A percentile compares a stretch with the other conserved stretches of the same genome.
Evolutionary conservation across 2,113 vertebrate species (phyloP).

Genomic region (Chaetorhynchus papuensis): DNA sequence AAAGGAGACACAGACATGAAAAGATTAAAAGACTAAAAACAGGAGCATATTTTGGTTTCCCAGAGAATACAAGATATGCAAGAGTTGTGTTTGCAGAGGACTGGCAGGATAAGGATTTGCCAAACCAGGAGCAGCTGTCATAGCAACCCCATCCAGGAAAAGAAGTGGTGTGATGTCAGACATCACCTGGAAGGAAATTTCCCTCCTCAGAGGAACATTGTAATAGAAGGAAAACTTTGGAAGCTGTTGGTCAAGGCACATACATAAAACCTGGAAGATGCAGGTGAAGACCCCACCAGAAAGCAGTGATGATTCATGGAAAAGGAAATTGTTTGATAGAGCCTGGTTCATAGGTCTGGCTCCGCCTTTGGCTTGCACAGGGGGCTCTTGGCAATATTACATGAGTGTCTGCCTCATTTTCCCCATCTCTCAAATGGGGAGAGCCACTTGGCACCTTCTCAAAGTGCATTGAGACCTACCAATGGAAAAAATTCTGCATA

Average conservation of each 20-base stretch:
- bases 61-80: background rate
- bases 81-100: background rate
- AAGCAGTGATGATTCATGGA: background rate
- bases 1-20: background rate
- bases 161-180: background rate
- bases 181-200: background rate
- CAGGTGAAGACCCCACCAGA: background rate
- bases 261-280: background rate
- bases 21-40: constrained; percentile 5
- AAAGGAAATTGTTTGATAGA: background rate
- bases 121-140: background rate
- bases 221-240: background rate
- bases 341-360: background rate
- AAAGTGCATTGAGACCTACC: background rate
- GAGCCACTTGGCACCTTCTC: background rate
- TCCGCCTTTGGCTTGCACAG: background rate
- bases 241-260: background rate
- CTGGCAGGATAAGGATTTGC: background rate
- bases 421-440: background rate
- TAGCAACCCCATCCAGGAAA: background rate
- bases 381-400: background rate
- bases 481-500: background rate
- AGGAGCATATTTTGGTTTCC: constrained; percentile 11
- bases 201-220: background rate
- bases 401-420: background rate